phyloP scores from a whole-genome alignment of 2,113 vertebrate species.

The Platysteira castanea region DNA sequence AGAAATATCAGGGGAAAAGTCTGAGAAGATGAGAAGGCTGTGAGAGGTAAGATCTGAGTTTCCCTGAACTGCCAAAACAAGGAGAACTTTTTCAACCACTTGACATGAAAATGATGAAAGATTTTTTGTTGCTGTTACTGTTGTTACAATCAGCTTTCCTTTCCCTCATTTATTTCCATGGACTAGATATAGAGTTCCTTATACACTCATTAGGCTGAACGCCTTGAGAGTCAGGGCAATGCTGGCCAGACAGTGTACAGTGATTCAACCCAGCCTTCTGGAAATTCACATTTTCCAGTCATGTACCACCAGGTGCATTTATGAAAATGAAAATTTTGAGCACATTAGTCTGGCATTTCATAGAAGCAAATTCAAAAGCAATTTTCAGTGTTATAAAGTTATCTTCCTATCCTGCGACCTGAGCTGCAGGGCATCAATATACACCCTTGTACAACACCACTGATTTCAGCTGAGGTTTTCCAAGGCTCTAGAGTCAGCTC shows the following conservation, averaged over 20 bases:
- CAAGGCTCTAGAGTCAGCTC: not conserved
- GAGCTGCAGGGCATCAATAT: not conserved
- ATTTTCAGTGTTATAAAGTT: not conserved
- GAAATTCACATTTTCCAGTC: not conserved
- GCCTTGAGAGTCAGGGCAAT: fast-evolving
- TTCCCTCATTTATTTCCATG: not conserved
- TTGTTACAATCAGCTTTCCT: not conserved
- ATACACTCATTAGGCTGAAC: not conserved
- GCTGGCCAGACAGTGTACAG: fast-evolving
- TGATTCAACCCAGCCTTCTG: not conserved
- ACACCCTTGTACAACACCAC: not conserved
- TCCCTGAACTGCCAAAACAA: not conserved
- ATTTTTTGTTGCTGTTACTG: not conserved
- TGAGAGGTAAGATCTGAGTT: not conserved
- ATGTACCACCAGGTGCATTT: not conserved
- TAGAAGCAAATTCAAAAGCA: not conserved
- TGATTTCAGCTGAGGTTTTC: not conserved
- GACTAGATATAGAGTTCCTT: not conserved
- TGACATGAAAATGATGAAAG: not conserved
- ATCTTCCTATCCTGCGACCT: not conserved
- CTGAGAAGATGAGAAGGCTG: not conserved
- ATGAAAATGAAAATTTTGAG: not conserved
- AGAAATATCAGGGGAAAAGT: not conserved
- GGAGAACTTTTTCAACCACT: not conserved
- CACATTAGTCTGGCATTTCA: not conserved